phyloP scores from a whole-genome alignment of 1,140 invertebrate species.

The Drosophila baimaii region DNA sequence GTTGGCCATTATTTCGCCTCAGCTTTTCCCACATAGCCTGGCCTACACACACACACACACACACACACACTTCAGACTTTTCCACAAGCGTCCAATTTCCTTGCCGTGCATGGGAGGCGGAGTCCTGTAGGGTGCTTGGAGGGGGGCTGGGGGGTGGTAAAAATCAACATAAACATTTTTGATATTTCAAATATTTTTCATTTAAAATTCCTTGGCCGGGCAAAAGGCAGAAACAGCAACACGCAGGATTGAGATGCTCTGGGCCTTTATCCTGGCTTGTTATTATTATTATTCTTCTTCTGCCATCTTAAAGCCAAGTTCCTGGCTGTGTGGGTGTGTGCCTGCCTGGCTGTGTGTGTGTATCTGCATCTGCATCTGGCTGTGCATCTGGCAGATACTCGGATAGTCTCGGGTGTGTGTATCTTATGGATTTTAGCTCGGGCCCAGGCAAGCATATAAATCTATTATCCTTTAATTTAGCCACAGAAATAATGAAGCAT shows the following conservation, averaged over 20 bases:
- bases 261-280: constrained; percentile 29
- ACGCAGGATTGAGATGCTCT: constrained; percentile 34
- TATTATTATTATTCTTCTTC: constrained; percentile 55
- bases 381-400: constrained; percentile 27
- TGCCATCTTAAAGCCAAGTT: constrained; percentile 18
- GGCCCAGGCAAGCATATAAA: constrained; percentile 67
- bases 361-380: constrained; percentile 26
- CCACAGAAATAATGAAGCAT: constrained; percentile 75
- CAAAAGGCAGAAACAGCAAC: neutral
- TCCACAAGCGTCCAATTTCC: neutral
- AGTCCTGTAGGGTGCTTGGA: neutral
- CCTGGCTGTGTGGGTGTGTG: neutral
- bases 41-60: neutral
- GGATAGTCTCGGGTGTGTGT: constrained; percentile 20
- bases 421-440: constrained; percentile 62
- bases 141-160: neutral
- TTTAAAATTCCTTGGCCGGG: constrained; percentile 60
- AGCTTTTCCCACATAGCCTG: neutral
- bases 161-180: constrained; percentile 66
- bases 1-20: neutral
- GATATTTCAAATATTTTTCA: constrained; percentile 69
- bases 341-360: constrained; percentile 3
- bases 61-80: neutral
- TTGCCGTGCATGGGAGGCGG: neutral
- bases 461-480: constrained; percentile 82